Base-by-base conservation (phyloP, 2,888 invertebrate genomes). In the Nysson spinosus region DNA sequence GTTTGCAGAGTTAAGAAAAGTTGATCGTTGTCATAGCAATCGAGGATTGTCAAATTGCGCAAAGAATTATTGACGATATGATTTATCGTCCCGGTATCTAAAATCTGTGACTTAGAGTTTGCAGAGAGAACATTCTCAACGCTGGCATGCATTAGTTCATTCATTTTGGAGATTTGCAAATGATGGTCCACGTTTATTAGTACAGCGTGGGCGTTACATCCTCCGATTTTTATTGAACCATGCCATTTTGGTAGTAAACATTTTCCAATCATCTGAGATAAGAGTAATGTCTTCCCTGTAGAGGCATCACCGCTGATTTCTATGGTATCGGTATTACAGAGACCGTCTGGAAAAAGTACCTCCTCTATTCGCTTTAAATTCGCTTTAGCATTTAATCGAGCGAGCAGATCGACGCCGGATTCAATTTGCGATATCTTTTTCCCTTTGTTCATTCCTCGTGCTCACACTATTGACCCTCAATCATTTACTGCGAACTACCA, bases 401-500 rank as follows among this genome's bases (percentile, higher is more conserved):
- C 86, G 14, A 91, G 78, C 51, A 91, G 83, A 79, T 91, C 91
- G n/a, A 89, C 76, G 30, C 91, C 92, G 11, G 91, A 89, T 87
- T 92, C 92, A 17, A 90, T 82, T 83, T 65, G 66, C 4, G 65
- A 61, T 14, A 56, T 35, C 71, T 71, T 73, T 1, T n/a, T 14
- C 14, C 12, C 4, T n/a, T 12, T 30, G 9, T 24, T 34, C 22
- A 24, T 7, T 42, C 6, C 9, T 40, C 2, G 6, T 28, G 3
- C n/a, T 4, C 9, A 9, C 9, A 9, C 5, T 9, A 9, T 28
- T 9, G 5, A 28, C 9, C 9, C 14, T 14, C 14, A 6, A 6
- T 34, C 32, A 34, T 14, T 14, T 12, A 12, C 14, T 34, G 14
- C 3, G 28, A 28, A 28, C n/a, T 28, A 28, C 9, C 28, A 9